These are phyloP conservation scores for Agonopterix heracliana DNA, from an alignment of 2,888 invertebrate genomes.

Conservation along the genomic window DNA sequence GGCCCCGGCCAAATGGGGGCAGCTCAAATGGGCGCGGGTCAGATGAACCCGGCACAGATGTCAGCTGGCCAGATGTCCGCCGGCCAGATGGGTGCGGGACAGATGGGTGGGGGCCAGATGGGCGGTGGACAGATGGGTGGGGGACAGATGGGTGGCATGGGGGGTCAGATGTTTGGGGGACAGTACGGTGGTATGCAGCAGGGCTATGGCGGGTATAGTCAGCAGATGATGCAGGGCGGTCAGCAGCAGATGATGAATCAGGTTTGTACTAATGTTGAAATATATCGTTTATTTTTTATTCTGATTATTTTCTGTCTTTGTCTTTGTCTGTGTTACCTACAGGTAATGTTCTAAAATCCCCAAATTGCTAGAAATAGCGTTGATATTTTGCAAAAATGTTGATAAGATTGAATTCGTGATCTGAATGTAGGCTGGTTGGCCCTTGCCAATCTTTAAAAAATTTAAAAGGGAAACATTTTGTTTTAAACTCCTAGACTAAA, in stretches of 20 bases:
- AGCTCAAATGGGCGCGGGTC: conserved; percentile 51
- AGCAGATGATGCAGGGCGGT: conserved; percentile 71
- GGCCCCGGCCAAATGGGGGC: conserved; percentile 57
- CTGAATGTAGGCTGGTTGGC: too few species aligned
- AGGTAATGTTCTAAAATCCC: too few species aligned
- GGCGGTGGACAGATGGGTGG: conserved; percentile 57
- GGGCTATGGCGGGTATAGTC: conserved; percentile 59
- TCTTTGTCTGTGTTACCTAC: too few species aligned
- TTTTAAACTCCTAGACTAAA: too few species aligned
- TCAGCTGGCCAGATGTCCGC: conserved; percentile 54
- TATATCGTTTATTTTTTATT: not conserved
- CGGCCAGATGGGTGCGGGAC: conserved; percentile 50
- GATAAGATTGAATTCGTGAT: too few species aligned
- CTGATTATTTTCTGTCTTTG: too few species aligned
- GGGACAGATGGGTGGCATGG: conserved; percentile 66
- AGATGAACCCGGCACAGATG: conserved; percentile 55
- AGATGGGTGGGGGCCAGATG: conserved; percentile 59
- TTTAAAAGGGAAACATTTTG: too few species aligned
- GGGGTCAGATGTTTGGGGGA: conserved; percentile 75
- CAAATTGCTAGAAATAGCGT: too few species aligned
- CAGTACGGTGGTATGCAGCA: conserved; percentile 81
- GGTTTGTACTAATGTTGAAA: conserved; percentile 26
- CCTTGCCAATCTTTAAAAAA: too few species aligned
- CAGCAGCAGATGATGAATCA: conserved; percentile 74
- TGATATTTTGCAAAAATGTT: too few species aligned